A percentile compares a stretch with the other conserved stretches of the same genome.
Conservation (phyloP, 2,113 vertebrate genomes). For the Pipa parva region DNA sequence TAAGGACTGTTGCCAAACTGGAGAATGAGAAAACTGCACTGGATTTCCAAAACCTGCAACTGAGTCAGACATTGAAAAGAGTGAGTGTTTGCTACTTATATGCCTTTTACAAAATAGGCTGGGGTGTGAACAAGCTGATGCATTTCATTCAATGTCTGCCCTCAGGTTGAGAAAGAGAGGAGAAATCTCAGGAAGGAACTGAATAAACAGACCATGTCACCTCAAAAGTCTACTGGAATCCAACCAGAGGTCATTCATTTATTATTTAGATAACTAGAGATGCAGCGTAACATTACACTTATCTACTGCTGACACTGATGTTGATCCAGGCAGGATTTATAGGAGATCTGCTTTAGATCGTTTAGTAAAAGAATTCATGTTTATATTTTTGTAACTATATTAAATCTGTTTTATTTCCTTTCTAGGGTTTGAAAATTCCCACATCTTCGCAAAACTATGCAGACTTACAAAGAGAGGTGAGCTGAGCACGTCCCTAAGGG, state of each 20-base stretch:
- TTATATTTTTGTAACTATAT: too few species aligned
- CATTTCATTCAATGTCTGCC: not conserved
- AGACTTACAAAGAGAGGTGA: constrained; percentile 55
- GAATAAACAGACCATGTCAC: not conserved
- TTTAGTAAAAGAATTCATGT: too few species aligned
- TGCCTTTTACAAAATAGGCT: not conserved
- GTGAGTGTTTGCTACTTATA: constrained; percentile 35
- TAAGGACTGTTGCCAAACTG: constrained; percentile 50
- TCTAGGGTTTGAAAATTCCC: not conserved
- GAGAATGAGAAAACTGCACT: constrained; percentile 57
- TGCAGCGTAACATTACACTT: too few species aligned
- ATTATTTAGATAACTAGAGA: too few species aligned
- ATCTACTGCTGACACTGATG: too few species aligned
- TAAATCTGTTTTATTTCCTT: too few species aligned
- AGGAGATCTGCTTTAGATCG: too few species aligned
- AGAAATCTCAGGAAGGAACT: constrained; percentile 22
- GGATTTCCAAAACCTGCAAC: constrained; percentile 51
- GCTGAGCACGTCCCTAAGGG: not conserved
- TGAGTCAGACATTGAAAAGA: constrained; percentile 57
- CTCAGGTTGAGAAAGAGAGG: constrained; percentile 27
- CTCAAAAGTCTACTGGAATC: not conserved
- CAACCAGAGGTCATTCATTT: not conserved
- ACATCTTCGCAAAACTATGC: not conserved
- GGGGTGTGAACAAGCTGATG: not conserved
- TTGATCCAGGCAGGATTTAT: too few species aligned